Evolutionary conservation across 2,113 vertebrate genomes (phyloP).

Genomic region (Toxostoma redivivum): DNA sequence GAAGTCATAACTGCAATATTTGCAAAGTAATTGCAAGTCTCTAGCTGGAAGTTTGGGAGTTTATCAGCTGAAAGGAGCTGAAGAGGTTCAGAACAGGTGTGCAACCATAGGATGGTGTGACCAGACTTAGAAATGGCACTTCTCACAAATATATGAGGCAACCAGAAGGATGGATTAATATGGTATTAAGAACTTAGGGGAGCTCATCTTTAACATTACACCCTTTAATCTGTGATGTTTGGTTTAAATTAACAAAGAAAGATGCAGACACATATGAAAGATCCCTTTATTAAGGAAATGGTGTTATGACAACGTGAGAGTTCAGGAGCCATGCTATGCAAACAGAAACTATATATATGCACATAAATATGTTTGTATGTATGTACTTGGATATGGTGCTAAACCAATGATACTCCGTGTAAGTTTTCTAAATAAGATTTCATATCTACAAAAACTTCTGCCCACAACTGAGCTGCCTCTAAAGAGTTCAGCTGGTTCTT

Average conservation of each 20-base stretch:
- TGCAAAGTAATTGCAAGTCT: not conserved
- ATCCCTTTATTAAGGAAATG: not conserved
- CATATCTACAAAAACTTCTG: not conserved
- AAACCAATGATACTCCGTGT: fast-evolving
- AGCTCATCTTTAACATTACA: not conserved
- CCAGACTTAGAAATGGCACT: not conserved
- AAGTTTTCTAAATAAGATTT: not conserved
- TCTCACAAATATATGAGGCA: not conserved
- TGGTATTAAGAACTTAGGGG: not conserved
- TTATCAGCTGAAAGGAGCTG: not conserved
- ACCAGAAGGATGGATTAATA: not conserved
- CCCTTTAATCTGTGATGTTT: not conserved
- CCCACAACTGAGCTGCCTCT: not conserved
- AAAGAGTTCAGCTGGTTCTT: not conserved
- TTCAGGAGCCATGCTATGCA: not conserved
- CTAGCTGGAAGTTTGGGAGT: not conserved
- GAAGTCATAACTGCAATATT: not conserved
- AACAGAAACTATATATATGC: not conserved
- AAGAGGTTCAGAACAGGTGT: not conserved
- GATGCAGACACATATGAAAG: not conserved
- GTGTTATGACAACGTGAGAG: not conserved
- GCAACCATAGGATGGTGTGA: not conserved
- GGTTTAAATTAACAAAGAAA: not conserved
- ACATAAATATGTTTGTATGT: not conserved
- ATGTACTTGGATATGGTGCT: fast-evolving